A percentile compares a stretch with the other conserved stretches of the same genome.
Evolutionary conservation across 23 tunicate genomes (phyloP).

Genomic region (Botrylloides violaceus): DNA sequence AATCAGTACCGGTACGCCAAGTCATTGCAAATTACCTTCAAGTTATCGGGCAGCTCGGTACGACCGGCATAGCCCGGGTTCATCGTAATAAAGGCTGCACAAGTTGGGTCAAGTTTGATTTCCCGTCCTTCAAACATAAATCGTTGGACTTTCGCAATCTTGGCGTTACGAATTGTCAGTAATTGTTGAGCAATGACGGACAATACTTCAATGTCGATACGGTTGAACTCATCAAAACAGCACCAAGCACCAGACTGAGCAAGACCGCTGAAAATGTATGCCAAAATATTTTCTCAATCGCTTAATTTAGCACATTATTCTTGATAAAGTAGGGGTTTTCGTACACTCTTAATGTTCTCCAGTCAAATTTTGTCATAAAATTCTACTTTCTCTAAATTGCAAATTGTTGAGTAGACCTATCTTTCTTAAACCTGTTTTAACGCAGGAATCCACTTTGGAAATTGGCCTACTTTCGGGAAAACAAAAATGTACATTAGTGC

Average conservation of each 20-base stretch:
- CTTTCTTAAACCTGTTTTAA: too few species aligned
- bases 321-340: too few species aligned
- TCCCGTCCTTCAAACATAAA: slow-evolving; percentile 99
- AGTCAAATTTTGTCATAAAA: too few species aligned
- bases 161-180: slow-evolving; percentile 95
- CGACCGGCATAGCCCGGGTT: slow-evolving; percentile 99
- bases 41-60: slow-evolving; percentile 96
- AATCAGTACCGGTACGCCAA: too few species aligned
- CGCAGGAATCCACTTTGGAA: too few species aligned
- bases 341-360: too few species aligned
- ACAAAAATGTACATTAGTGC: too few species aligned
- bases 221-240: slow-evolving; percentile 99
- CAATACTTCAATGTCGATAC: slow-evolving; percentile 98
- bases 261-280: slow-evolving; percentile 75
- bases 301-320: too few species aligned
- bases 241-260: slow-evolving; percentile 99
- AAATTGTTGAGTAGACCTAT: too few species aligned
- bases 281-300: too few species aligned
- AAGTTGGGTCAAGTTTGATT: slow-evolving; percentile 84
- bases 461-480: too few species aligned
- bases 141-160: slow-evolving; percentile 56
- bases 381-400: too few species aligned
- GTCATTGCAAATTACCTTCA: slow-evolving; percentile 81
- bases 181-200: slow-evolving; percentile 99
- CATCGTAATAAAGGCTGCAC: slow-evolving; percentile 99